Conservation (phyloP, 1,140 invertebrate genomes). For the Eulimnadia texana region DNA sequence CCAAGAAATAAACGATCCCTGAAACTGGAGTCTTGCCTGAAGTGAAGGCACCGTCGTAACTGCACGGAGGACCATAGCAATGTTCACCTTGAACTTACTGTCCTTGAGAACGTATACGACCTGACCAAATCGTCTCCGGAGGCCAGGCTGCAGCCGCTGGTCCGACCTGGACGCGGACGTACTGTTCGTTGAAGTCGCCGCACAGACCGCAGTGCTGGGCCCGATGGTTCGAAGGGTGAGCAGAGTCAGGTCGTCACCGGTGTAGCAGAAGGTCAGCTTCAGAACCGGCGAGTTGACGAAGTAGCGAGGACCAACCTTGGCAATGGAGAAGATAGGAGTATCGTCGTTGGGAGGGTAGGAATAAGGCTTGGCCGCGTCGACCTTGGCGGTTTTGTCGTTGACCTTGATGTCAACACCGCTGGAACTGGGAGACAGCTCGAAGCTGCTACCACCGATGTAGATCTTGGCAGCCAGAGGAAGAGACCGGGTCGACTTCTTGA, state of each 20-base stretch:
- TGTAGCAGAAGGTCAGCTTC: conserved; percentile 14
- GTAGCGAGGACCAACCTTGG: conserved; percentile 14
- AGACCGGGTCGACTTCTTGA: conserved; percentile 13
- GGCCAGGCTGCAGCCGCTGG: conserved; percentile 10
- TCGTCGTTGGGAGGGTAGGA: background rate
- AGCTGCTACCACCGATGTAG: conserved; percentile 17
- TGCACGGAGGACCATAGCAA: conserved; percentile 7
- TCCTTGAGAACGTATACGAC: conserved; percentile 14
- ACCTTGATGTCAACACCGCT: conserved; percentile 13
- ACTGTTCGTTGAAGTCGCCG: conserved; percentile 20
- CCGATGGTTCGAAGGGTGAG: conserved; percentile 15
- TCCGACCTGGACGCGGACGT: conserved; percentile 12
- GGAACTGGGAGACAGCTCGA: conserved; percentile 16
- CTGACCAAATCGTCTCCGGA: conserved; percentile 13
- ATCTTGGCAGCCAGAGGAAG: conserved; percentile 17
- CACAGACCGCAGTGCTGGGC: conserved; percentile 19
- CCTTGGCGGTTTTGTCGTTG: conserved; percentile 16
- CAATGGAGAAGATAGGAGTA: conserved; percentile 10
- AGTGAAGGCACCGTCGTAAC: background rate
- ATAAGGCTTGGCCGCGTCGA: conserved; percentile 13
- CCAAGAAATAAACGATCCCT: background rate
- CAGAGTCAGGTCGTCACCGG: conserved; percentile 13
- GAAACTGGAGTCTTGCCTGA: background rate
- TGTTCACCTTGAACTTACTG: conserved; percentile 10
- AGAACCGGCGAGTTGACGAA: conserved; percentile 14